phyloP scores from a whole-genome alignment of 2,797 vertebrate species.

The Martes flavigula region DNA sequence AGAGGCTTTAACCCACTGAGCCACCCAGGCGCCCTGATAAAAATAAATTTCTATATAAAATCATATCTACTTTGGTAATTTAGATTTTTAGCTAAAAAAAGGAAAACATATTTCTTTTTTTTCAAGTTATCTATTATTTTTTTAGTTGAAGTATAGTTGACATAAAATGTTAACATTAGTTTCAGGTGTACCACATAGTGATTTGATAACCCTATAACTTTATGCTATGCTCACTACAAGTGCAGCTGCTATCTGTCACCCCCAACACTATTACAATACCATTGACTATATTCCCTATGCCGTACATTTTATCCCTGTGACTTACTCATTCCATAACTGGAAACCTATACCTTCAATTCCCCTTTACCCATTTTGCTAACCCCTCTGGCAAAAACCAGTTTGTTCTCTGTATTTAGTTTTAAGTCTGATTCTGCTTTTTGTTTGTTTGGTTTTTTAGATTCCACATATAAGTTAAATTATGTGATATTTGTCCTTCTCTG shows the following conservation, averaged over 20 bases:
- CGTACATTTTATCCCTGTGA: background rate
- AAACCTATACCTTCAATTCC: background rate
- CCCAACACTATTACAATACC: background rate
- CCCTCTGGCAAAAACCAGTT: background rate
- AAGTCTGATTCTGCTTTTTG: background rate
- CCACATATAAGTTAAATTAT: background rate
- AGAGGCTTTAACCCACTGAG: too few species aligned
- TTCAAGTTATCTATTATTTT: background rate
- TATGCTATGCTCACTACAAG: background rate
- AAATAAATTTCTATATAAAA: background rate
- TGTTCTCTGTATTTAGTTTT: background rate
- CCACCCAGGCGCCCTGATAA: background rate
- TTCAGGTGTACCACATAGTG: background rate
- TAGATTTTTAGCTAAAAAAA: background rate
- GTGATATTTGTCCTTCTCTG: background rate
- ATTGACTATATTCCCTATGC: background rate
- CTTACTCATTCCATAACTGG: background rate
- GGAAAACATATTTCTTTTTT: background rate
- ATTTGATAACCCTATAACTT: background rate
- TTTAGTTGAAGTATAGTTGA: background rate
- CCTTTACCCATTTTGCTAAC: background rate
- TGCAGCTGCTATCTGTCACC: background rate
- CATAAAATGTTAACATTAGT: background rate
- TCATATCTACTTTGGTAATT: background rate
- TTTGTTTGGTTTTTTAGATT: background rate